Conservation (phyloP, 2,888 invertebrate species). For the Idaea biselata region DNA sequence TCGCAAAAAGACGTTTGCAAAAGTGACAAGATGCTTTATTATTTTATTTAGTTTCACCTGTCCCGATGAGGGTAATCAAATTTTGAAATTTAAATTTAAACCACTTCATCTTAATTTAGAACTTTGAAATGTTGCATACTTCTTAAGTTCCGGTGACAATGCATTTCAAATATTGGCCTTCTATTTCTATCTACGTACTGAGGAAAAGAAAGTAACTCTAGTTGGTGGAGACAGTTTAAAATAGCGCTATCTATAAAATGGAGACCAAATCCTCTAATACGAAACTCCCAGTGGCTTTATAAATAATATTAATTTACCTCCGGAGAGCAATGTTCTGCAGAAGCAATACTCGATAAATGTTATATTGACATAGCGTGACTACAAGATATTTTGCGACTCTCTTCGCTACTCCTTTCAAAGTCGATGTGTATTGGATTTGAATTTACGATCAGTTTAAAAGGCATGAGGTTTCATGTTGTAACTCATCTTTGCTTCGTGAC, state of each 20-base stretch:
- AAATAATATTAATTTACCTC: conserved; percentile 18
- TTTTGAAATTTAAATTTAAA: no score
- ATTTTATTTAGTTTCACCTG: no score
- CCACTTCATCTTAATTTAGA: no score
- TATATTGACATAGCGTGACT: conserved; percentile 37
- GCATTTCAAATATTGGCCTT: no score
- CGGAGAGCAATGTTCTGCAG: conserved; percentile 20
- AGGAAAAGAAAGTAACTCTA: no score
- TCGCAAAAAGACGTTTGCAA: no score
- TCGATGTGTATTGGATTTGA: conserved; percentile 42
- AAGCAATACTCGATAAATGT: conserved; percentile 14
- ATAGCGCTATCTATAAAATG: not conserved
- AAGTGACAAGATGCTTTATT: no score
- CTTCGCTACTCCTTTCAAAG: conserved; percentile 35
- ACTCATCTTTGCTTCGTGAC: conserved; percentile 14
- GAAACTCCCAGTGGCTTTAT: conserved; percentile 7
- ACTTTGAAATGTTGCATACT: no score
- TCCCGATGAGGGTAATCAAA: no score
- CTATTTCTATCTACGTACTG: no score
- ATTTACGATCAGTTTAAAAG: conserved; percentile 45
- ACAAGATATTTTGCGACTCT: conserved; percentile 36
- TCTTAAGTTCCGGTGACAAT: no score
- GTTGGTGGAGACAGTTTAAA: not conserved
- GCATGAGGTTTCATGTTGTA: conserved; percentile 33
- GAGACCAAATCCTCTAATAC: not conserved